Conservation (phyloP, 2,888 invertebrate species). For the Dione juno region DNA sequence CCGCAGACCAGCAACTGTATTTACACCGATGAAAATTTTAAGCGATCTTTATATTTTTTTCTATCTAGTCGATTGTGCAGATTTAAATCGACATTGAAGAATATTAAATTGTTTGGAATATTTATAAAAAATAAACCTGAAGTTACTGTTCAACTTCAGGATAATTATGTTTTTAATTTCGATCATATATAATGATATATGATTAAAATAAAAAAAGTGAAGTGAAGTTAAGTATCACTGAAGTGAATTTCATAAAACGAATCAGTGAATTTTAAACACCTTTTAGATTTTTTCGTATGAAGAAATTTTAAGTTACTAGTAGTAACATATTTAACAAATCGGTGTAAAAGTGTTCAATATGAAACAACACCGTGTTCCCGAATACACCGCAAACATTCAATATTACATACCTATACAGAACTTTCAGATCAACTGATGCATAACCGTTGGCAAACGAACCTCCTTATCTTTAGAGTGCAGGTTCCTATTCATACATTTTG, state of each 20-base stretch:
- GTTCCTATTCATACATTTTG: constrained; percentile 42
- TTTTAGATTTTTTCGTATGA: too few relatives aligned
- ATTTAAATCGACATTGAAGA: not conserved
- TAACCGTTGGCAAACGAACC: constrained; percentile 44
- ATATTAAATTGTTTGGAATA: not conserved
- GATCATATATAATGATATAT: too few relatives aligned
- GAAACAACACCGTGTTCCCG: constrained; percentile 31
- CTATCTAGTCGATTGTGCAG: not conserved
- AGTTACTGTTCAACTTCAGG: too few relatives aligned
- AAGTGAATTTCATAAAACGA: too few relatives aligned
- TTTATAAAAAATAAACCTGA: too few relatives aligned
- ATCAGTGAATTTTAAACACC: too few relatives aligned
- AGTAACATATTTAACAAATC: not conserved
- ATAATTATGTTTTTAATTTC: too few relatives aligned
- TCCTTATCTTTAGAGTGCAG: constrained; percentile 48
- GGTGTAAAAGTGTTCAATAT: constrained; percentile 26
- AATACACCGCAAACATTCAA: constrained; percentile 35
- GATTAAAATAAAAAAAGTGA: too few relatives aligned
- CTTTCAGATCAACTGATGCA: constrained; percentile 45
- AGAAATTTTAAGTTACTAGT: too few relatives aligned
- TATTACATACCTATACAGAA: constrained; percentile 35
- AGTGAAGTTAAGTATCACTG: too few relatives aligned
- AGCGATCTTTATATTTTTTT: not conserved
- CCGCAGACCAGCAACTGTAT: constrained; percentile 26
- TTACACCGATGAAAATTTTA: constrained; percentile 27